Evolutionary conservation across 2,888 invertebrate species (phyloP).

Genomic region (Platycheirus albimanus): DNA sequence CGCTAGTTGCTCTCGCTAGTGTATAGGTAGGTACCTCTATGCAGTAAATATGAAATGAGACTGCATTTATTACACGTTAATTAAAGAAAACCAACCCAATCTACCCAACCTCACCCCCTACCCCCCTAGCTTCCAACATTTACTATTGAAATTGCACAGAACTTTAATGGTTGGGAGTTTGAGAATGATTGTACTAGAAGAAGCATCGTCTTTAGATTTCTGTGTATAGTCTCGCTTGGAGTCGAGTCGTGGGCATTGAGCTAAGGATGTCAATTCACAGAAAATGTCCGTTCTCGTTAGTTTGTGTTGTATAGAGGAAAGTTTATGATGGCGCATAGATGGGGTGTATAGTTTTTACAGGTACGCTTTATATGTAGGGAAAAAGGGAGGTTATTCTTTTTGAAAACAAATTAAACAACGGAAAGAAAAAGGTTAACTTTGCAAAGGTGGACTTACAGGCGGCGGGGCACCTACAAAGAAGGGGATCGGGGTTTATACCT

Average conservation of each 20-base stretch:
- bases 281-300: conserved; percentile 58
- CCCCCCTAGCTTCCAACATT: background rate
- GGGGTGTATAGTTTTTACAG: too few species aligned
- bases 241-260: conserved; percentile 43
- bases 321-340: conserved; percentile 27
- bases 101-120: conserved; percentile 3
- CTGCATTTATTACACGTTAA: conserved; percentile 72
- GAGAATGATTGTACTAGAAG: conserved; percentile 10
- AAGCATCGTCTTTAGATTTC: conserved; percentile 22
- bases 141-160: conserved; percentile 48
- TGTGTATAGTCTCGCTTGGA: background rate
- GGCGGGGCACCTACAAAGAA: conserved; percentile 23
- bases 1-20: too few species aligned
- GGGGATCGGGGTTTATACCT: conserved; percentile 6
- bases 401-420: conserved; percentile 33
- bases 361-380: too few species aligned
- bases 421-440: conserved; percentile 13
- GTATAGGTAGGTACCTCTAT: too few species aligned
- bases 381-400: conserved; percentile 49
- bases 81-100: conserved; percentile 59
- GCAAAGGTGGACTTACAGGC: conserved; percentile 36
- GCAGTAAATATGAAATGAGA: conserved; percentile 68
- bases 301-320: conserved; percentile 15
- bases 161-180: conserved; percentile 39
- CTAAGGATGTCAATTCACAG: conserved; percentile 56